Evolutionary conservation across 2,888 invertebrate species (phyloP).

Genomic region (Dascillus cervinus): DNA sequence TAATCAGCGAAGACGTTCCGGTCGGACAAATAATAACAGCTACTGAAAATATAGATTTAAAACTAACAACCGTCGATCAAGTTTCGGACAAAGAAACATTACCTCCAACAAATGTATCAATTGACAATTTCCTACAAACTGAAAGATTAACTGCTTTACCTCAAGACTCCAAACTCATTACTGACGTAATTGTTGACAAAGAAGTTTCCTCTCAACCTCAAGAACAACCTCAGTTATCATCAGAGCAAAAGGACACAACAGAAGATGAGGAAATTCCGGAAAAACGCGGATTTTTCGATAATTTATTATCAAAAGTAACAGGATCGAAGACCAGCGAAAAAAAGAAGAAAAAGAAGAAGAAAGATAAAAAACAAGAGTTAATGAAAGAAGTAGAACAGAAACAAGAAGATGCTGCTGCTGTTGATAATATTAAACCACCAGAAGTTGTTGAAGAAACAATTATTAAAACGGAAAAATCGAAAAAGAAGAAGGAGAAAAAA

Average conservation of each 20-base stretch:
- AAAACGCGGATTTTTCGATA: conserved; percentile 23
- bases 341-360: conserved; percentile 21
- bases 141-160: conserved; percentile 7
- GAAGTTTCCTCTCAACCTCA: not conserved
- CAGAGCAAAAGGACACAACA: not conserved
- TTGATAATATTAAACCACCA: not conserved
- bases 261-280: conserved; percentile 6
- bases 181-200: too few species aligned
- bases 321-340: conserved; percentile 17
- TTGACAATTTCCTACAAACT: conserved; percentile 6
- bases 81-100: not conserved
- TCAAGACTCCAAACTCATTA: not conserved
- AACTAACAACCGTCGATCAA: not conserved
- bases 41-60: too few species aligned
- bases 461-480: conserved; percentile 6
- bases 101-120: conserved; percentile 1
- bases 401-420: not conserved
- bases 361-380: conserved; percentile 6
- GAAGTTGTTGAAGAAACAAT: not conserved
- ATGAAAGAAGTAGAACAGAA: not conserved
- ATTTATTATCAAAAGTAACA: conserved; percentile 24
- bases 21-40: conserved; percentile 6
- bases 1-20: not conserved
- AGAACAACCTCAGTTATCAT: too few species aligned
- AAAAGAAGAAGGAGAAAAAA: conserved; percentile 10